Evolutionary conservation across 2,113 vertebrate genomes (phyloP), one percentile per base, ranked within the genome.

Genomic region (Paradoxurus hermaphroditus): DNA sequence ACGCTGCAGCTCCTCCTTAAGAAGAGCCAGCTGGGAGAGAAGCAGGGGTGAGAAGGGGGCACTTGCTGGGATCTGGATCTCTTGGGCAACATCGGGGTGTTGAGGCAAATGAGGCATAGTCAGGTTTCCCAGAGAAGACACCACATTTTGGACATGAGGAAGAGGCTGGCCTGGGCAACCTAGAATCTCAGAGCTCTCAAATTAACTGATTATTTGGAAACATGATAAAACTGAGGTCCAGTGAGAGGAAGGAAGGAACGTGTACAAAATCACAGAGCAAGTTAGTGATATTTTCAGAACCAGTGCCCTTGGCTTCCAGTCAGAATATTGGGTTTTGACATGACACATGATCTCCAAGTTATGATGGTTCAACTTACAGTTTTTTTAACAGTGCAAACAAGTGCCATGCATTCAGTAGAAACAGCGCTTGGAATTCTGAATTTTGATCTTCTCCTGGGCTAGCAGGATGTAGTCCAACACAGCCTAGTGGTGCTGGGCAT

Each of bases 41-140:
- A 19, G 2, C 5, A 25, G 7, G 3, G 36, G 1, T 18, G 3
- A 29, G 7, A 18, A 29, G 53, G 44, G 68, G 44, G 15, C 4
- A 16, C 39, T 78, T 29, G 11, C 16, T 65, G 39, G 14, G 56
- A 59, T 59, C 21, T 8, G 1, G 10, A 9, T 79, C 23, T 49
- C 34, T 31, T 79, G 67, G 27, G 14, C 53, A 13, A 1, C 56
- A 12, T 23, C 3, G 0, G 7, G 27, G 15, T 59, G 8, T 44
- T 6, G 14, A 46, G 68, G 4, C 31, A 9, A 56, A 21, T 39
- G 31, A 36, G 63, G 49, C 21, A 15, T 2, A 46, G 7, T 59
- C 4, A 46, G 41, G 46, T 19, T 34, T 31, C 3, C 44, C 65
- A 7, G 75, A 62, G 23, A 53, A 79, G 59, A 29, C 21, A 10